A percentile compares a stretch with the other conserved stretches of the same genome.
phyloP scores from a whole-genome alignment of 1,140 invertebrate species.

The Lycorma delicatula region DNA sequence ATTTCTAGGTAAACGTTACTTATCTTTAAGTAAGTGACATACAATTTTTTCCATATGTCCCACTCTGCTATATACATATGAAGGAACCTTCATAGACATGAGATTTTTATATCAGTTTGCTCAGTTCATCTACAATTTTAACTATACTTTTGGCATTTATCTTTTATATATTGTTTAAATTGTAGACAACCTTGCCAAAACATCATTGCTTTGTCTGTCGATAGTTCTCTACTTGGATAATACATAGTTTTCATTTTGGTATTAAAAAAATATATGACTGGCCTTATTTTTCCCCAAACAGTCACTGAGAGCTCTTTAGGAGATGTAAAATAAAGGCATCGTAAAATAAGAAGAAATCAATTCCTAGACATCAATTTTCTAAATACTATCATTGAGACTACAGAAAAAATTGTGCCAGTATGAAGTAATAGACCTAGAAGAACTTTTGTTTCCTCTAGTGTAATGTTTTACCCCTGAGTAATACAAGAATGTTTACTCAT shows the following conservation, averaged over 20 bases:
- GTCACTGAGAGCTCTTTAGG: background rate
- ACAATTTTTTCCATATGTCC: slow-evolving; percentile 16
- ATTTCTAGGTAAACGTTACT: no score
- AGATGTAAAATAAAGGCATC: no score
- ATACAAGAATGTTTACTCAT: no score
- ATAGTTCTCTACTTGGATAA: slow-evolving; percentile 26
- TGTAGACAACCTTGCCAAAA: background rate
- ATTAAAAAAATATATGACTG: slow-evolving; percentile 27
- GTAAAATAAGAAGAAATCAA: slow-evolving; percentile 10
- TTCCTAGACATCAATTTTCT: slow-evolving; percentile 12
- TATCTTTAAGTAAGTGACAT: slow-evolving; percentile 9
- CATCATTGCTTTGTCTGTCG: slow-evolving; percentile 10
- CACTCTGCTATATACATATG: slow-evolving; percentile 11
- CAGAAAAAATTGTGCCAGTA: no score
- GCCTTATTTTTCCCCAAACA: slow-evolving; percentile 12
- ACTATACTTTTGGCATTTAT: background rate
- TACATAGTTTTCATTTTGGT: slow-evolving; percentile 28
- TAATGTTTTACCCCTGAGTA: no score
- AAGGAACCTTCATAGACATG: slow-evolving; percentile 22
- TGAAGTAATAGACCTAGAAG: no score
- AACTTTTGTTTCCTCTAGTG: no score
- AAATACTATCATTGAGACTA: no score
- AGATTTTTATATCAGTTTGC: slow-evolving; percentile 20
- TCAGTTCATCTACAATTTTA: slow-evolving; percentile 13
- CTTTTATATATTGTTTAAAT: slow-evolving; percentile 8